These are phyloP conservation scores for fruit fly (Drosophila melanogaster) DNA, from an alignment of 1,140 invertebrate species.

Conservation along the genomic window DNA sequence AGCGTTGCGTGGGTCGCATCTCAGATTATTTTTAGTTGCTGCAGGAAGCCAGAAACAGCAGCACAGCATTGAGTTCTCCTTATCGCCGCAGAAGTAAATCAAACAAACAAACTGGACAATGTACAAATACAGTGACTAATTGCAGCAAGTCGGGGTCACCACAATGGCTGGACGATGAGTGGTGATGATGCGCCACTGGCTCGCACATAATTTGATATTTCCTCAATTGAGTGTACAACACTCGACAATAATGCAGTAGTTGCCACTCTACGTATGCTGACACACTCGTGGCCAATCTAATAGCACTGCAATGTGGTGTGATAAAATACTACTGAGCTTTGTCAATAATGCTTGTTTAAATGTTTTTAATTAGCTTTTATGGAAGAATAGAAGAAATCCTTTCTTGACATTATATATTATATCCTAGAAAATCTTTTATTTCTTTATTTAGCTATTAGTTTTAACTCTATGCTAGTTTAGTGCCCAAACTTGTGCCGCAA, in stretches of 20 bases:
- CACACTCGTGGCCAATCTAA: slow-evolving; percentile 21
- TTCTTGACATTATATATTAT: too few species aligned
- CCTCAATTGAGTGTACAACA: slow-evolving; percentile 65
- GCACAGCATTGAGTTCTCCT: slow-evolving; percentile 2
- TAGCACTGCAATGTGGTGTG: slow-evolving; percentile 3
- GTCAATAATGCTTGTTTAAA: too few species aligned
- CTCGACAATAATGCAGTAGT: slow-evolving; percentile 4
- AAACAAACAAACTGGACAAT: slow-evolving; percentile 30
- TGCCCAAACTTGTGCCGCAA: slow-evolving; percentile 15
- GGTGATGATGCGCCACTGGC: slow-evolving; percentile 32
- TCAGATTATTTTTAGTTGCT: slow-evolving; percentile 59
- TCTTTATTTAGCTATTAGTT: neutral
- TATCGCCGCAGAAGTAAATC: slow-evolving; percentile 19
- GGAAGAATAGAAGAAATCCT: too few species aligned
- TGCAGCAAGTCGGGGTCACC: slow-evolving; percentile 57
- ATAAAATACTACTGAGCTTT: neutral
- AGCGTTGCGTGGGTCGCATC: slow-evolving; percentile 72
- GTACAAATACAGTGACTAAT: slow-evolving; percentile 58
- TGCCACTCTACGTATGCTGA: slow-evolving; percentile 1
- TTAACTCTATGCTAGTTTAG: neutral
- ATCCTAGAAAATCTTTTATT: too few species aligned
- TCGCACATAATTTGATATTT: slow-evolving; percentile 76
- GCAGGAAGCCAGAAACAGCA: slow-evolving; percentile 40
- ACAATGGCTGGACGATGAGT: slow-evolving; percentile 44
- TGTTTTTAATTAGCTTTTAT: too few species aligned